Base-by-base conservation (phyloP, 2,888 invertebrate genomes). In the Napeogenes inachia region DNA sequence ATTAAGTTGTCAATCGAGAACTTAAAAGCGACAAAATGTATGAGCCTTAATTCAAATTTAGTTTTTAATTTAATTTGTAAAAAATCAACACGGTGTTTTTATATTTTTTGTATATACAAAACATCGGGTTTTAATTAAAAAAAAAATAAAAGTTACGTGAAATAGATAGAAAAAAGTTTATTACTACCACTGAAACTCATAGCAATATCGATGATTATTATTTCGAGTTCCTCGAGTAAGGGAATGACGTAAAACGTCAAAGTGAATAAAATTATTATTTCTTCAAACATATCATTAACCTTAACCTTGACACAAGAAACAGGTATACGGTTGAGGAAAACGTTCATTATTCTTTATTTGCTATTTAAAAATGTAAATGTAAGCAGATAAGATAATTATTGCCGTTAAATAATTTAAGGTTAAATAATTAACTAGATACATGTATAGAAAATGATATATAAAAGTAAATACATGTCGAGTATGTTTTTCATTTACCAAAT, bases 241-340 rank as follows among this genome's bases (percentile, higher is more conserved):
- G 45, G 46, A 50, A 59, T 61, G 57, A 64, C 57, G 64, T 59
- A 54, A 61, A 21, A 54, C 60, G 56, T 53, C 46, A 59, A 35
- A 32, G 46, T 50, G 45, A 46, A 30, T 30, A 42, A 59, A 57
- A 57, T 45, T 50, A 57, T 54, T 30, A 21, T 10, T 13, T 42
- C 57, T 58, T 50, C 58, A 50, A 56, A 70, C 65, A 65, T 66
- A 60, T 59, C 56, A 61, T 61, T 66, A 62, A 66, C 66, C 66
- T 60, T 54, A 65, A 59, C 70, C 70, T 70, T 70, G 69, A 68
- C 66, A 66, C 59, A 21, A 62, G 54, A 54, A 45, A 59, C 61
- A 63, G 63, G 65, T 65, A 68, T 55, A n/a, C 47, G 61, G 61
- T 66, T 59, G 55, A 66, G 65, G 64, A 65, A 65, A 65, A 67